A percentile compares a stretch with the other conserved stretches of the same genome.
These are phyloP conservation scores for Lamproptera curius DNA, from an alignment of 2,888 invertebrate species.

Conservation along the genomic window DNA sequence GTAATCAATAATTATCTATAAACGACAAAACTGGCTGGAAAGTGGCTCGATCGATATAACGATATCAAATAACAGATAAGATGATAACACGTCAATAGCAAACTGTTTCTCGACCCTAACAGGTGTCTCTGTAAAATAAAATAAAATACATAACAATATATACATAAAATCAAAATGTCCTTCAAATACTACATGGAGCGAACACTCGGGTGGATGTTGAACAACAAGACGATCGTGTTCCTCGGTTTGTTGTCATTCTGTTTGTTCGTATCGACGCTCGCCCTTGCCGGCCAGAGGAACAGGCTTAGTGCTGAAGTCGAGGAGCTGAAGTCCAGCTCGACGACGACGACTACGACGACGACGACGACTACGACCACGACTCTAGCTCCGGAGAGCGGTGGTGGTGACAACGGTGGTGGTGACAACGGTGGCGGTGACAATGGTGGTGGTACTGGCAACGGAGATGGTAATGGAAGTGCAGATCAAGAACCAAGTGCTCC, in stretches of 20 bases:
- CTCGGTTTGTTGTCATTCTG: conserved; percentile 52
- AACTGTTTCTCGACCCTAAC: too few species aligned
- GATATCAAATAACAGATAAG: background rate
- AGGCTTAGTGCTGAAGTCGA: conserved; percentile 36
- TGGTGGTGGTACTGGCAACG: too few species aligned
- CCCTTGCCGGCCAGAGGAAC: conserved; percentile 53
- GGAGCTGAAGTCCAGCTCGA: conserved; percentile 28
- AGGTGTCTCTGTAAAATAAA: too few species aligned
- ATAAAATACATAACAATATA: background rate
- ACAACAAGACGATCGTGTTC: conserved; percentile 63
- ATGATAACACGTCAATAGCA: too few species aligned
- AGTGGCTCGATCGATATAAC: too few species aligned
- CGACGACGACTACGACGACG: conserved; percentile 8
- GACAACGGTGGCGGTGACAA: background rate
- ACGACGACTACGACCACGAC: too few species aligned
- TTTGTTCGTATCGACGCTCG: conserved; percentile 57
- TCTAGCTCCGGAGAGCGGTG: background rate
- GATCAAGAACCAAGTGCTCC: too few species aligned
- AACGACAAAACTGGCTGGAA: too few species aligned
- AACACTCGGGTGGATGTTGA: conserved; percentile 51
- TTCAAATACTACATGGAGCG: conserved; percentile 51
- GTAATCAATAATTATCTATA: too few species aligned
- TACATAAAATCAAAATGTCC: conserved; percentile 30
- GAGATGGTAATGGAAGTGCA: too few species aligned
- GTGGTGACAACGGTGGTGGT: background rate